Base-by-base conservation (phyloP, 2,888 invertebrate genomes). In the Orthosia gothica region DNA sequence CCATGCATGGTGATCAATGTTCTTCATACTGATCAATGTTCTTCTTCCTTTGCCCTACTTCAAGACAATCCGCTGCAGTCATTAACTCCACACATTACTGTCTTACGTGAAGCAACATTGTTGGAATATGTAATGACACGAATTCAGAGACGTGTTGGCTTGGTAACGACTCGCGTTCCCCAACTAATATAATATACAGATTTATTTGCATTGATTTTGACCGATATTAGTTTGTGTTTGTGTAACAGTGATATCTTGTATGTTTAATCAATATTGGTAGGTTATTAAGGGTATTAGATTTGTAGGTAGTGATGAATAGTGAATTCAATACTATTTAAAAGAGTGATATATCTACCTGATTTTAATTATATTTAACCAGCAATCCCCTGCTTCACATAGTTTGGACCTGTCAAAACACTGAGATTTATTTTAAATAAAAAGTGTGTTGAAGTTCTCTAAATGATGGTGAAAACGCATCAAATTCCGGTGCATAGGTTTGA, bases 91-190 rank as follows among this genome's bases (percentile, higher is more conserved):
- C 64, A 66, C 57, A 70, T 70, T 55, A 66, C 55, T 57, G 70
- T 18, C 63, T 67, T 7, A 26, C 70, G 66, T 67, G 78, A 23
- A 70, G 40, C 23, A 55, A 62, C 32, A 57, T 66, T 77, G 70
- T 50, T 52, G 3, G 65, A 70, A 70, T 78, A 65, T 57, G 40
- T 72, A 52, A 57, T 58, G 59, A 16, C 79, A 63, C 18, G 54
- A 62, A 57, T 69, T 55, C 52, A 47, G 32, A 49, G 74, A 63
- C 55, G 47, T 76, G 18, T 13, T 45, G 20, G 49, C 45, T 20
- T 18, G n/a, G 55, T 50, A 40, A 54, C 52, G 11, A 50, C 57
- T 45, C n/a, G n/a, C 9, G 20, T 50, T 55, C 16, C 62, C 32
- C 16, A 73, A 55, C 49, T 50, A 45, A 57, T 63, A 20, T 20